Base-by-base conservation (phyloP, 2,113 vertebrate species). In the Oryzias javanicus region DNA sequence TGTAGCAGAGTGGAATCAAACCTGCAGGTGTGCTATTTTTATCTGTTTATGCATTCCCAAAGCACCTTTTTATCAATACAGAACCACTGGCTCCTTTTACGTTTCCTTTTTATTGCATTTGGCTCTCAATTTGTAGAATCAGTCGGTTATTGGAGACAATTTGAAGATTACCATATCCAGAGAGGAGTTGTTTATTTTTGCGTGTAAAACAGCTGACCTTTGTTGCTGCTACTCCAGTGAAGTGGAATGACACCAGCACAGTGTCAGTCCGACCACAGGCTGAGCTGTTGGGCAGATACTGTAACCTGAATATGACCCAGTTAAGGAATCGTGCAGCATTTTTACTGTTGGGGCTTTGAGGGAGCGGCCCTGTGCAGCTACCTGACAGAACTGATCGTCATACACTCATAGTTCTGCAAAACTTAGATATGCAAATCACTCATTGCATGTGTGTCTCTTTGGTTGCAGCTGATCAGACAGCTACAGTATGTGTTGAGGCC, bases 1-100 rank as follows among this genome's bases (percentile, higher is more conserved):
- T 80, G 80, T 76, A 75, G 83, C 80, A 77, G 80, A 24, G 69
- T 42, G 16, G 56, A 80, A 76, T 70, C 60, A 10, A 89, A 83
- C 74, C 74, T 71, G 70, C 49, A 55, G 49, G 51, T 63, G 42
- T 62, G 1, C 35, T 19, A 61, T 22, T 62, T 44, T 51, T 24
- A 45, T 59, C 0, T 40, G 4, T 14, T 51, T 35, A 12, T 35
- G 35, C 35, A 35, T 35, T 76, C 22, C 55, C 47, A 47, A n/a
- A 61, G 35, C 17, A 45, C 25, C 45, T 82, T 29, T 12, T 79
- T 67, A 75, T 73, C 75, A 56, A 88, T 85, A 82, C 65, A 83
- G 73, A 44, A 60, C 50, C 19, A 49, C 42, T 48, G 6, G 49
- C 35, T 47, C n/a, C 60, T 63, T 64, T 65, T 64, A 78, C 16